Conservation (phyloP, 1,140 invertebrate genomes). For the Nomia melanderi region DNA sequence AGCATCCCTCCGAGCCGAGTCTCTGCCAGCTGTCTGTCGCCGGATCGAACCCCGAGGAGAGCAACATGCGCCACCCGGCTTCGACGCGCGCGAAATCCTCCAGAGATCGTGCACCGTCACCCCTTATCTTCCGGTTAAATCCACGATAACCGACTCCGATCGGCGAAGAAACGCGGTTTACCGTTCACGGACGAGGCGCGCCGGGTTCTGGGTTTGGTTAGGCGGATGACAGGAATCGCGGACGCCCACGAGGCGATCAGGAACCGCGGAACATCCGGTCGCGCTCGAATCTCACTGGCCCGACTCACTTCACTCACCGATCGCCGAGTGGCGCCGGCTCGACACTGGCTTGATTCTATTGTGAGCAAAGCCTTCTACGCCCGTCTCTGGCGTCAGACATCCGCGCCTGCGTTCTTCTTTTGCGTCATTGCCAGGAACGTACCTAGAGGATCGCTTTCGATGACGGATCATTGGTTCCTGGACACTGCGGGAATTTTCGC, state of each 20-base stretch:
- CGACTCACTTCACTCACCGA: not conserved
- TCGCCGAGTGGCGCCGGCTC: slow-evolving; percentile 31
- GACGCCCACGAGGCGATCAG: slow-evolving; percentile 34
- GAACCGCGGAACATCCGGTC: not conserved
- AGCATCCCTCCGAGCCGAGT: slow-evolving; percentile 46
- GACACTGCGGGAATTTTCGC: not conserved
- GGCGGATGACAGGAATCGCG: slow-evolving; percentile 10
- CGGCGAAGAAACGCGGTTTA: too few relatives aligned
- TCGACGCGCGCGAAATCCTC: slow-evolving; percentile 17
- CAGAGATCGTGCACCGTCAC: not conserved
- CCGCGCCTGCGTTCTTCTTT: slow-evolving; percentile 51
- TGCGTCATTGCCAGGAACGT: slow-evolving; percentile 51
- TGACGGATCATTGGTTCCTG: not conserved
- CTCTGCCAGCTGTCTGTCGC: slow-evolving; percentile 49
- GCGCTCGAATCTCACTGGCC: not conserved
- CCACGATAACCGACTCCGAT: not conserved
- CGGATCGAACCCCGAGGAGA: slow-evolving; percentile 50
- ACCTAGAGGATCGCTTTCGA: not conserved
- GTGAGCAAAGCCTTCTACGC: slow-evolving; percentile 30
- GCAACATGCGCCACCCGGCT: slow-evolving; percentile 57
- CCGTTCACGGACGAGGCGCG: too few relatives aligned
- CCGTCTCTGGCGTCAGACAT: slow-evolving; percentile 6
- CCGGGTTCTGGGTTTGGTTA: too few relatives aligned
- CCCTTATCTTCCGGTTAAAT: not conserved
- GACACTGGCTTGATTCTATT: slow-evolving; percentile 28